Base-by-base conservation (phyloP, 2,888 invertebrate genomes). In the Gandaritis pyraliata region DNA sequence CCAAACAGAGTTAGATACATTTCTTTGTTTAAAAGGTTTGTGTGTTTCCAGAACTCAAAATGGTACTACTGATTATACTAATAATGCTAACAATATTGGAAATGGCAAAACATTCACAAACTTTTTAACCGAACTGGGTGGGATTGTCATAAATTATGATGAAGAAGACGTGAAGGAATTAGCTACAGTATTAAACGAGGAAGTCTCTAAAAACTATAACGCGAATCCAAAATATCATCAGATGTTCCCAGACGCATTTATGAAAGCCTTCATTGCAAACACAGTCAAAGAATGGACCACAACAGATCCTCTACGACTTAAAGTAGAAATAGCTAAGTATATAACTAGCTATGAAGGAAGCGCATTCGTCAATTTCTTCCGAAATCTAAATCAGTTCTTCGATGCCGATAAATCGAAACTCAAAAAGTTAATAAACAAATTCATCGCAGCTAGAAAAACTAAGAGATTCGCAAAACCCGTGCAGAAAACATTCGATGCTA, bases 321-420 rank as follows among this genome's bases (percentile, higher is more conserved):
- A 66, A 58, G 52, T 64, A 2, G 64, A 58, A 15, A 61, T 68
- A 10, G 64, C 66, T 0, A 64, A 62, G 18, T 61, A 58, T 6
- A 10, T 68, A 8, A 64, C 49, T 0, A 62, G 16, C n/a, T n/a
- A 38, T 6, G 58, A 64, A 13, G 33, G 16, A 3, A 46, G 41
- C 8, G 13, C 45, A 7, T 47, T 60, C 3, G 38, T 56, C 1
- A 52, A 15, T 3, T 49, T 67, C 36, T 47, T 64, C n/a, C 45
- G n/a, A 13, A 56, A 48, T 0, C 6, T 67, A 0, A 60, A 67
- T 12, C 45, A 36, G 11, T 60, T 60, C 3, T 62, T 59, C 23
- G 58, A 64, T 0, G 6, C 11, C 6, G 67, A 67, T 23, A 45
- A 56, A 16, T 5, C n/a, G 0, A 51, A 60, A 18, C 23, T 68